Evolutionary conservation across 2,888 invertebrate species (phyloP).

Genomic region (Sinhomidia bicolor): DNA sequence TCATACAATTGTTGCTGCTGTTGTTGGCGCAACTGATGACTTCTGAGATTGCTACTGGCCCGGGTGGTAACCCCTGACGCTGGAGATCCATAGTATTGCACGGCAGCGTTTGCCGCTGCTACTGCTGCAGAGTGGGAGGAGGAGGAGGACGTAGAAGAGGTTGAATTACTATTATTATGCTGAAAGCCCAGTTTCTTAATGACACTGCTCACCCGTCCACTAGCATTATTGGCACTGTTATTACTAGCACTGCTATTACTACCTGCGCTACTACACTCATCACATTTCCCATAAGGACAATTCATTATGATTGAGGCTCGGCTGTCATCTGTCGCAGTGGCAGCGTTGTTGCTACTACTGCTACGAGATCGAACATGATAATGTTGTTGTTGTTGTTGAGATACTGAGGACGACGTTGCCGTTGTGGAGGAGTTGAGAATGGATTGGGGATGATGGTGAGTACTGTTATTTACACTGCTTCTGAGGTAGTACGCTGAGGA

Average conservation of each 20-base stretch:
- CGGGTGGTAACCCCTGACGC: slow-evolving; percentile 51
- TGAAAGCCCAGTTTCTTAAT: slow-evolving; percentile 68
- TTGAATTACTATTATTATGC: slow-evolving; percentile 24
- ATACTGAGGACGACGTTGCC: neutral
- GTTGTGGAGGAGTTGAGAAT: neutral
- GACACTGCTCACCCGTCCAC: slow-evolving; percentile 60
- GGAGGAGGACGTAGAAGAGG: slow-evolving; percentile 44
- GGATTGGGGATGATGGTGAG: slow-evolving; percentile 19
- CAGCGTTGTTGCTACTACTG: slow-evolving; percentile 28
- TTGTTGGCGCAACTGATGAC: slow-evolving; percentile 37
- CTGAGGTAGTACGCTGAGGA: slow-evolving; percentile 59
- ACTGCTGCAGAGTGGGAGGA: neutral
- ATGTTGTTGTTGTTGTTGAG: slow-evolving; percentile 42
- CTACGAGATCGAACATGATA: slow-evolving; percentile 63
- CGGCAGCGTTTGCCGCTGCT: slow-evolving; percentile 36
- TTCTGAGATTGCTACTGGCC: slow-evolving; percentile 61
- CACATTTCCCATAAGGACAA: slow-evolving; percentile 78
- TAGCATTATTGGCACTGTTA: slow-evolving; percentile 36
- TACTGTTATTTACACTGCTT: slow-evolving; percentile 49
- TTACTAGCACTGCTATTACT: slow-evolving; percentile 30
- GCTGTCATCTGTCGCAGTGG: slow-evolving; percentile 34
- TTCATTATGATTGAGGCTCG: slow-evolving; percentile 68
- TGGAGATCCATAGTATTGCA: slow-evolving; percentile 59
- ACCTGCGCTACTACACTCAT: slow-evolving; percentile 72
- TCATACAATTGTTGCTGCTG: slow-evolving; percentile 40